Evolutionary conservation across 2,113 vertebrate genomes (phyloP), one percentile per base, ranked within the genome.

Genomic region (Tenebrosternarchus preto): DNA sequence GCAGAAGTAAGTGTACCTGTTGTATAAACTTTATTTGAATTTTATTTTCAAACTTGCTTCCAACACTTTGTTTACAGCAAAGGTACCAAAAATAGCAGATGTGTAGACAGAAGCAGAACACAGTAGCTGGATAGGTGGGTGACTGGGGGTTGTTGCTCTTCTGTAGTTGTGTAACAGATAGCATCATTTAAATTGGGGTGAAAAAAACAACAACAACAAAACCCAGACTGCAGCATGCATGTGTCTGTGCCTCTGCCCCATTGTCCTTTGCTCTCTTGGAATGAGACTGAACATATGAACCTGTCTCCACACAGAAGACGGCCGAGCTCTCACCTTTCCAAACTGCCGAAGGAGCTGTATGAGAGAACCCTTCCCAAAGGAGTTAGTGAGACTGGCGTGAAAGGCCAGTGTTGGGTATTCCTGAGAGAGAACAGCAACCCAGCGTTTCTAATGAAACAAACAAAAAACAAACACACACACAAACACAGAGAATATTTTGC

Each of bases 311-410:
- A 4, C 9, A 8, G 1, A 69, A 64, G 50, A 22, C 46, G 2
- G 60, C 53, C 64, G 27, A 63, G 15, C 9, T 24, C 81, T 67
- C 93, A 99, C 98, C 96, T 99, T 99, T 86, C 98, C 96, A 92
- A 99, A 99, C 89, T 99, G 98, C 80, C 98, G 90, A 0, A 99
- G 90, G 43, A 99, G 96, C 87, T 99, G 97, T 82, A 99, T 99
- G 85, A 99, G 96, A 0, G 96, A 96, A 78, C 98, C 98, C 88
- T 99, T 99, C 64, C 98, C 98, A 59, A 99, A 99, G 0, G 98
- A 95, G 87, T 98, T 98, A 17, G 98, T 98, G 80, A 99, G 95
- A 88, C 98, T 99, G 73, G 98, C 96, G 0, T 99, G 98, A 88
- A 99, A 99, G 64, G 97, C 97, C 5, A 99, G 92, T 0, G 97